Conservation (phyloP, 2,113 vertebrate species). For the Lepus europaeus region DNA sequence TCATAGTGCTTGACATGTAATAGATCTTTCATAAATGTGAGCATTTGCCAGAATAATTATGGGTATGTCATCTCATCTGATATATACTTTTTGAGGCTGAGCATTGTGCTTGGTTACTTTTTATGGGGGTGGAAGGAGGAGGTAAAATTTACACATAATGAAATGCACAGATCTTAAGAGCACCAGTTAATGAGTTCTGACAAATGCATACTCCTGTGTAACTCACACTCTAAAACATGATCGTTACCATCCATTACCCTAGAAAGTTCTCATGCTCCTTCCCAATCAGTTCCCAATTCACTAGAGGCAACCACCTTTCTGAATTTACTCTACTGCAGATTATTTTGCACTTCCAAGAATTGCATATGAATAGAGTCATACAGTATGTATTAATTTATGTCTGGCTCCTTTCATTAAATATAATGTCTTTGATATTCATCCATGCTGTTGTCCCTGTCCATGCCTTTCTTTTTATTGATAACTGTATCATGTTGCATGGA, state of each 20-base stretch:
- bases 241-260: neutral
- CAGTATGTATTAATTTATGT: conserved; percentile 8
- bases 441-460: neutral
- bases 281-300: neutral
- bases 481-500: conserved; percentile 1
- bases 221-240: conserved; percentile 3
- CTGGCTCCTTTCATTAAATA: conserved; percentile 28
- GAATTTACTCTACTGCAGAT: neutral
- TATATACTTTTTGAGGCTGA: neutral
- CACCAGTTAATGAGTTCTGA: conserved; percentile 23
- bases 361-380: conserved; percentile 23
- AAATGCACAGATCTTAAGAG: conserved; percentile 10
- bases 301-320: neutral
- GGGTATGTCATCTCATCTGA: neutral
- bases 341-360: conserved; percentile 43
- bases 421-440: conserved; percentile 24
- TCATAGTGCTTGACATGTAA: neutral
- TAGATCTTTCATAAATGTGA: neutral
- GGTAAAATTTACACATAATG: conserved; percentile 1
- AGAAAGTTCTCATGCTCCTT: conserved; percentile 14
- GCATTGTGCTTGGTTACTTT: conserved; percentile 19
- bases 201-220: neutral
- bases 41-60: conserved; percentile 10
- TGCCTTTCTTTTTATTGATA: conserved; percentile 48
- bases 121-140: neutral